Evolutionary conservation across 2,113 vertebrate species (phyloP).

Genomic region (Orthonyx spaldingii): DNA sequence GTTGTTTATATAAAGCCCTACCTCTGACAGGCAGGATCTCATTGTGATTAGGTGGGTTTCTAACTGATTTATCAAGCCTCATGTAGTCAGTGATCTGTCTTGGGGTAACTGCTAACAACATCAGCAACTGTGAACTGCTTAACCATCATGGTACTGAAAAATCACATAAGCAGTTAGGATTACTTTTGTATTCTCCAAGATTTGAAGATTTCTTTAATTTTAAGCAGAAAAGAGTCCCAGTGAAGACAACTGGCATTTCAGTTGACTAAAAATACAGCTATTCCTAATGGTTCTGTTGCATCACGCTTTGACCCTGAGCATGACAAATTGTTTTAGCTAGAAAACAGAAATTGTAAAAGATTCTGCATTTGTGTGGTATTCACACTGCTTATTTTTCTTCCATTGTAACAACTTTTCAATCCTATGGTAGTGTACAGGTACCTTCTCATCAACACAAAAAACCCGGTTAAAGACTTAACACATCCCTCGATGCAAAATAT

Average conservation of each 20-base stretch:
- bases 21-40: background rate
- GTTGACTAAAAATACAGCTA: background rate
- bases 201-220: background rate
- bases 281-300: background rate
- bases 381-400: background rate
- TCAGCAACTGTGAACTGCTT: background rate
- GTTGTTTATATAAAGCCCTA: background rate
- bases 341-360: background rate
- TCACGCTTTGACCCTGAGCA: background rate
- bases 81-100: background rate
- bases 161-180: background rate
- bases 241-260: background rate
- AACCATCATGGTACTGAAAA: background rate
- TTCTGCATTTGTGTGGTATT: background rate
- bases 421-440: background rate
- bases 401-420: background rate
- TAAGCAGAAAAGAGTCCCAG: background rate
- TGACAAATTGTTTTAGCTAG: background rate
- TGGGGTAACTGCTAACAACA: background rate
- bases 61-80: background rate
- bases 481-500: background rate
- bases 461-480: background rate
- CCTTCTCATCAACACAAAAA: background rate
- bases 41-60: background rate
- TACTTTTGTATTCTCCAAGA: background rate